Percentiles rank a stretch among this genome's conserved stretches.
Conservation (phyloP, 2,888 invertebrate species). For the Branchinecta sandiegonensis region DNA sequence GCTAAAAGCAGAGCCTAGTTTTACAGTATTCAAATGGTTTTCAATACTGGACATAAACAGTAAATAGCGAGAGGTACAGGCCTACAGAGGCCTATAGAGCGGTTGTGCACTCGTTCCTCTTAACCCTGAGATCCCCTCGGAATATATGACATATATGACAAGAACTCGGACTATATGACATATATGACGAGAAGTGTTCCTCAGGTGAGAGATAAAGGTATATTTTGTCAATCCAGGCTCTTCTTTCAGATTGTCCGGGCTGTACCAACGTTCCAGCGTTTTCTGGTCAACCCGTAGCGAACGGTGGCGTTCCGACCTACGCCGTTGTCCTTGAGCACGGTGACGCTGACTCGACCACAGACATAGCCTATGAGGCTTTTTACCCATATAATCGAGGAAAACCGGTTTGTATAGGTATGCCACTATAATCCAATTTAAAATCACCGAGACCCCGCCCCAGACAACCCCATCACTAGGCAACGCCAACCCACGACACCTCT, state of each 20-base stretch:
- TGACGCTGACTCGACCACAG: conserved; percentile 33
- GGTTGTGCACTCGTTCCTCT: too few species aligned
- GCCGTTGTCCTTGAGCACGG: conserved; percentile 24
- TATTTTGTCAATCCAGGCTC: neutral
- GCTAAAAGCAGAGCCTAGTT: too few species aligned
- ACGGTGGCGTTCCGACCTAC: conserved; percentile 24
- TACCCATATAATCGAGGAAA: conserved; percentile 52
- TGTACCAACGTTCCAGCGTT: conserved; percentile 20
- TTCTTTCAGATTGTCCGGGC: conserved; percentile 20
- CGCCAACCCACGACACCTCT: too few species aligned
- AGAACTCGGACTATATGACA: too few species aligned
- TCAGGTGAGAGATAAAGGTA: neutral
- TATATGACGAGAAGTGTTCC: neutral
- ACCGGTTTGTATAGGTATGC: conserved; percentile 35
- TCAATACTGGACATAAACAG: too few species aligned
- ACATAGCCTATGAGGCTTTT: conserved; percentile 54
- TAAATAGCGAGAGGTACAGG: too few species aligned
- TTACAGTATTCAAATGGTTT: too few species aligned
- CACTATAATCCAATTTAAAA: neutral
- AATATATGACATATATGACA: too few species aligned
- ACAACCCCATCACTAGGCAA: too few species aligned
- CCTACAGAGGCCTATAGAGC: too few species aligned
- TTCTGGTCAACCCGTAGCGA: conserved; percentile 21
- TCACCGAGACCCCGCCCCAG: too few species aligned
- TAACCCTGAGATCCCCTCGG: too few species aligned